phyloP scores from a whole-genome alignment of 1,140 invertebrate species.

The Amyelois transitella region DNA sequence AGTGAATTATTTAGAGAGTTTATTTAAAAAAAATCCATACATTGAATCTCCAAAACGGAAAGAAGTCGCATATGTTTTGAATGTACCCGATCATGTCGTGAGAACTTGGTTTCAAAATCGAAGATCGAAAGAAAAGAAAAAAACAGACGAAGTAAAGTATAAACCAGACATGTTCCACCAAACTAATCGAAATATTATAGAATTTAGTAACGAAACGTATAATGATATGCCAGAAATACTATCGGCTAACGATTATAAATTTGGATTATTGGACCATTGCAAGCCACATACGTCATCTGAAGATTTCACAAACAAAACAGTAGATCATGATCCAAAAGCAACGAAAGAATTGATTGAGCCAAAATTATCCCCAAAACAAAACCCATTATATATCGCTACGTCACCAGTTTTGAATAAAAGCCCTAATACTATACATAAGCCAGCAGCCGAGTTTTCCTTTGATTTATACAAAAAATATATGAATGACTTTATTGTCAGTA shows the following conservation, averaged over 20 bases:
- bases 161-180: slow-evolving; percentile 22
- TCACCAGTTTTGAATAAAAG: background rate
- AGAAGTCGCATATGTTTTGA: slow-evolving; percentile 82
- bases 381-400: background rate
- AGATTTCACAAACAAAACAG: background rate
- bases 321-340: background rate
- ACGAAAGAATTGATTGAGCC: background rate
- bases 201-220: slow-evolving; percentile 26
- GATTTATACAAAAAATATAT: slow-evolving; percentile 15
- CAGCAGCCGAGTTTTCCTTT: slow-evolving; percentile 11
- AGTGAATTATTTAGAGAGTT: slow-evolving; percentile 43
- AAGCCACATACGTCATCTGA: slow-evolving; percentile 1
- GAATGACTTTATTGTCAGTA: background rate
- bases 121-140: slow-evolving; percentile 91
- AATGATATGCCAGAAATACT: slow-evolving; percentile 19
- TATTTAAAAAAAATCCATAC: slow-evolving; percentile 46
- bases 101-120: slow-evolving; percentile 95
- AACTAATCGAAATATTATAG: slow-evolving; percentile 13
- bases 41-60: slow-evolving; percentile 78
- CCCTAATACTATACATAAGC: background rate
- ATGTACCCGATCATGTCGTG: slow-evolving; percentile 87
- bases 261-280: slow-evolving; percentile 9
- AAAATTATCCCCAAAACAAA: background rate
- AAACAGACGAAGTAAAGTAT: slow-evolving; percentile 28
- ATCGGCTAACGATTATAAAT: slow-evolving; percentile 25